Base-by-base conservation (phyloP, 2,113 vertebrate genomes). In the Eudorcas thomsonii region DNA sequence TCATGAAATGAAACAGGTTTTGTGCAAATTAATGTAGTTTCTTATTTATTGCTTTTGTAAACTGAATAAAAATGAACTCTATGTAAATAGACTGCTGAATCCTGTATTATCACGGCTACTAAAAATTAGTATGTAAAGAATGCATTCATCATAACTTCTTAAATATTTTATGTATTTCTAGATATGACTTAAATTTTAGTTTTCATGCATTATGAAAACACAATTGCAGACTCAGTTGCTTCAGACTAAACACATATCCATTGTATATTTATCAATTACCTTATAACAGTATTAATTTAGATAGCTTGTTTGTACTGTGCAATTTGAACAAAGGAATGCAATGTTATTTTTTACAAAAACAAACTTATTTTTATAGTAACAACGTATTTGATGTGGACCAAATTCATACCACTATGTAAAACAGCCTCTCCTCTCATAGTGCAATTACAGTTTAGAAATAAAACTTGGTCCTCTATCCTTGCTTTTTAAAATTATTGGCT, bases 21-120 rank as follows among this genome's bases (percentile, higher is more conserved):
- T 98, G 98, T 99, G 98, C 87, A 98, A 98, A 98, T 98, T 98
- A 98, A 97, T 98, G 97, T 98, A 98, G 96, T 98, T 98, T 97
- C 85, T 98, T 99, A 99, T 99, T 99, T 99, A 99, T 99, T 99
- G 98, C 97, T 98, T 93, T 98, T 99, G 98, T 99, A 99, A 99
- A 99, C 98, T 98, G 97, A 98, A 98, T 98, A 98, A 98, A 99
- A 98, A 97, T 92, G 89, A 95, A 97, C 98, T 99, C 98, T 98
- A 98, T 99, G 99, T 99, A 99, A 99, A 99, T 99, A 99, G 91
- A 96, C 96, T 98, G 98, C 97, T 97, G 82, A 98, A 98, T 98
- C 98, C 81, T 98, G 86, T 98, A 98, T 98, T 98, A 98, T 99
- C 98, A 97, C 1, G 96, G 98, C 98, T 98, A 98, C 97, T 98